A percentile compares a stretch with the other conserved stretches of the same genome.
Conservation (phyloP, 2,888 invertebrate species). For the Cantharis flavilabris region DNA sequence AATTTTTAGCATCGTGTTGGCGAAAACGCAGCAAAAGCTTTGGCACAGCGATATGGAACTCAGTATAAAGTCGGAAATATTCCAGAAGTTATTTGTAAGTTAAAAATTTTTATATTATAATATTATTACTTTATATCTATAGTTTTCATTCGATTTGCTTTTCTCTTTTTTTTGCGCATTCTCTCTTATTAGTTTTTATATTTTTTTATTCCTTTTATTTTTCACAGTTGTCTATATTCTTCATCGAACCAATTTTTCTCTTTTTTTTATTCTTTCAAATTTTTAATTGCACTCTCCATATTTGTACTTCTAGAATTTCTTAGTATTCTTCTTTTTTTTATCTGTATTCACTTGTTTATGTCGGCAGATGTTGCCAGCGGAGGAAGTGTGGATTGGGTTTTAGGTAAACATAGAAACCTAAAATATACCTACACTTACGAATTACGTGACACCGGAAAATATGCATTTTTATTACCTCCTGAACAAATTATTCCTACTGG, state of each 20-base stretch:
- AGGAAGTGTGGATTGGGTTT: constrained; percentile 72
- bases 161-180: no score
- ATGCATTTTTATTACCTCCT: constrained; percentile 72
- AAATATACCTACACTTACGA: constrained; percentile 68
- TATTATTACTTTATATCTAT: no score
- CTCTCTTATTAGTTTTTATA: no score
- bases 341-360: not conserved
- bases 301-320: no score
- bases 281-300: no score
- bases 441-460: constrained; percentile 64
- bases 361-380: constrained; percentile 65
- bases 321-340: no score
- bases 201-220: no score
- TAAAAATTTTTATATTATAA: no score
- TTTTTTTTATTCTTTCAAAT: no score
- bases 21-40: constrained; percentile 43
- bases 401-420: constrained; percentile 62
- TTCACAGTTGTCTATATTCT: no score
- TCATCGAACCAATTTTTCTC: no score
- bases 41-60: constrained; percentile 54
- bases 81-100: constrained; percentile 47
- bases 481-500: constrained; percentile 68
- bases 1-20: constrained; percentile 49
- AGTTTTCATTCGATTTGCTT: no score
- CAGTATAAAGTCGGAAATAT: constrained; percentile 55